These are phyloP conservation scores for Zalophus californianus DNA, from an alignment of 2,797 vertebrate genomes.

Conservation along the genomic window DNA sequence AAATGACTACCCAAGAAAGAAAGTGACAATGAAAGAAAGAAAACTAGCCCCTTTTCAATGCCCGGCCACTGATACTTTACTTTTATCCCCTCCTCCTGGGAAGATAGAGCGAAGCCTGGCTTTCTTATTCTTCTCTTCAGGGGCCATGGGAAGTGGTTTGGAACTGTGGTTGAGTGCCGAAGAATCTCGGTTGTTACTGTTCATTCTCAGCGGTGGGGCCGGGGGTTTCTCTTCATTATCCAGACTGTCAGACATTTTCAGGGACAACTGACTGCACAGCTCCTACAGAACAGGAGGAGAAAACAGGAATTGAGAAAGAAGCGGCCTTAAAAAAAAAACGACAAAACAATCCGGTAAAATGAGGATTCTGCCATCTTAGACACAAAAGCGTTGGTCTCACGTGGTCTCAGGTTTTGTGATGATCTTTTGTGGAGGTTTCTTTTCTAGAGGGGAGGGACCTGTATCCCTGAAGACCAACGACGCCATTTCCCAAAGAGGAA, in stretches of 20 bases:
- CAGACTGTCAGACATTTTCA: slow-evolving; percentile 99
- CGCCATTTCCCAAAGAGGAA: slow-evolving; percentile 31
- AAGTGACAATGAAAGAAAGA: slow-evolving; percentile 58
- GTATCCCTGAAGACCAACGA: neutral
- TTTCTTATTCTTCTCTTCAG: slow-evolving; percentile 99
- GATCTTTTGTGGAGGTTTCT: neutral
- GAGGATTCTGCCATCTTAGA: neutral
- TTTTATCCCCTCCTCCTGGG: slow-evolving; percentile 98
- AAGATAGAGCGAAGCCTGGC: slow-evolving; percentile 99
- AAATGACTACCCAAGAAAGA: slow-evolving; percentile 22
- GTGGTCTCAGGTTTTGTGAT: neutral
- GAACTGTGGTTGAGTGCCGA: slow-evolving; percentile 96
- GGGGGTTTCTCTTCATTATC: slow-evolving; percentile 99
- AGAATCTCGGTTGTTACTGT: slow-evolving; percentile 98
- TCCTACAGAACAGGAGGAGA: slow-evolving; percentile 88
- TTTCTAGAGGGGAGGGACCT: neutral
- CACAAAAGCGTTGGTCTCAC: neutral
- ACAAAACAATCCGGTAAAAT: neutral
- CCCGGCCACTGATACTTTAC: slow-evolving; percentile 91
- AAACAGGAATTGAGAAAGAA: slow-evolving; percentile 25
- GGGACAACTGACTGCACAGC: slow-evolving; percentile 93
- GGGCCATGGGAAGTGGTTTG: slow-evolving; percentile 99
- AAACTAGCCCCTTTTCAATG: slow-evolving; percentile 57
- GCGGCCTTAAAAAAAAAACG: neutral
- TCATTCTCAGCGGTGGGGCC: slow-evolving; percentile 99